Evolutionary conservation across 2,797 vertebrate species (phyloP), one percentile per base, ranked within the genome.

Genomic region (Acrossocheilus wenchowensis): DNA sequence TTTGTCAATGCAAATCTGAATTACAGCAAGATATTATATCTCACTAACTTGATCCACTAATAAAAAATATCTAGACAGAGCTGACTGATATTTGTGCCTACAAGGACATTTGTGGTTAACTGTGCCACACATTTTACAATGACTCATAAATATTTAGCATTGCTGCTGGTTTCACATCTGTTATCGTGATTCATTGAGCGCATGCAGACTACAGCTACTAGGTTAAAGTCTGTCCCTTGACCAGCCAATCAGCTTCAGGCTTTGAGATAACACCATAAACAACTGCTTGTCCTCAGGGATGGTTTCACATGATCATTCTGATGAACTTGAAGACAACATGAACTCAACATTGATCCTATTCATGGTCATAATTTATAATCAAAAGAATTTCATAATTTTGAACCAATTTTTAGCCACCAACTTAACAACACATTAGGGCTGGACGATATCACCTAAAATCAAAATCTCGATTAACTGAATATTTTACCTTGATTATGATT

Each of bases 221-320:
- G 50, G 66, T 26, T n/a, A 54, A 82, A 71, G 80, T 82, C 26
- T 62, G 11, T 74, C 6, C 39, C 41, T 23, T 45, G 11, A 62
- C 19, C 0, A 17, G 30, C 60, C 54, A 83, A 83, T 75, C 21
- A 48, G 57, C 26, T 83, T 83, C 14, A 50, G 26, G 26, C 12
- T 83, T 74, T 62, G 14, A 43, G 50, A 73, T 73, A 39, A 82
- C 81, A 73, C 41, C 69, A 60, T 34, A 48, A 36, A 21, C 6
- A 14, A 11, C 12, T 17, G 10, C 74, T 73, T 66, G n/a, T 17
- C 41, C 50, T 48, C 72, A 74, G 39, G 21, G n/a, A 30, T 43
- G 68, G 30, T 43, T 41, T 71, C 26, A 34, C 81, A 54, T 30
- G 23, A 43, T 82, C 9, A 43, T 14, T 60, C 39, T 41, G 66